Conservation (phyloP, 1,140 invertebrate species). For the Euwallacea similis region DNA sequence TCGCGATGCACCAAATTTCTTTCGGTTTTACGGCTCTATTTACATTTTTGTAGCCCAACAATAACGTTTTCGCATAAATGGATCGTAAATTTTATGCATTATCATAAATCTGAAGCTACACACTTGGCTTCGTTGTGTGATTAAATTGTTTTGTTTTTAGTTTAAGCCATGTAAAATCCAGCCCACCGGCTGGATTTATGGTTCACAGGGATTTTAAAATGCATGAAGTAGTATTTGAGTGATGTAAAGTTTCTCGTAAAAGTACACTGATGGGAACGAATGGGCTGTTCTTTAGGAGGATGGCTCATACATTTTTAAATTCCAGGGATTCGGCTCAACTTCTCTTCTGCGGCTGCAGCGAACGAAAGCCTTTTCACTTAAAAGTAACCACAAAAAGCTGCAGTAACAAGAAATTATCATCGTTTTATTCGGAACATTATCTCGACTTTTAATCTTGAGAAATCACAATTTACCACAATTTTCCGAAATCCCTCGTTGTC, state of each 20-base stretch:
- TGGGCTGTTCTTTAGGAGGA: neutral
- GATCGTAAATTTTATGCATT: slow-evolving; percentile 26
- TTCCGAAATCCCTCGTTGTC: slow-evolving; percentile 16
- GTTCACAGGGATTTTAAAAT: slow-evolving; percentile 23
- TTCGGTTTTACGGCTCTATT: slow-evolving; percentile 20
- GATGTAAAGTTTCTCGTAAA: neutral
- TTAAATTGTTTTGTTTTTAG: slow-evolving; percentile 30
- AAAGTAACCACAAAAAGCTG: neutral
- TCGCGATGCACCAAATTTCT: slow-evolving; percentile 18
- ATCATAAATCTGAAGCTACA: slow-evolving; percentile 20
- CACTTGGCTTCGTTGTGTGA: slow-evolving; percentile 18
- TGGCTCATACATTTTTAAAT: neutral
- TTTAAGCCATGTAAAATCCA: slow-evolving; percentile 18
- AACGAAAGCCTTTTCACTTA: neutral
- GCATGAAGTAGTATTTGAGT: slow-evolving; percentile 23
- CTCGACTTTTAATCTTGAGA: slow-evolving; percentile 23
- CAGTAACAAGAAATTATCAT: slow-evolving; percentile 17
- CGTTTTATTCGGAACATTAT: slow-evolving; percentile 4
- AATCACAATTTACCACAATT: slow-evolving; percentile 32
- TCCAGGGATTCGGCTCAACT: too few relatives aligned
- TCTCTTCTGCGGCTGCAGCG: too few relatives aligned
- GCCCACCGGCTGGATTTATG: slow-evolving; percentile 15
- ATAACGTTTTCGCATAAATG: slow-evolving; percentile 27
- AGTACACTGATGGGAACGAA: slow-evolving; percentile 8
- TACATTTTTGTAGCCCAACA: slow-evolving; percentile 26